These are phyloP conservation scores for Myopa testacea DNA, from an alignment of 2,888 invertebrate genomes.

Conservation along the genomic window DNA sequence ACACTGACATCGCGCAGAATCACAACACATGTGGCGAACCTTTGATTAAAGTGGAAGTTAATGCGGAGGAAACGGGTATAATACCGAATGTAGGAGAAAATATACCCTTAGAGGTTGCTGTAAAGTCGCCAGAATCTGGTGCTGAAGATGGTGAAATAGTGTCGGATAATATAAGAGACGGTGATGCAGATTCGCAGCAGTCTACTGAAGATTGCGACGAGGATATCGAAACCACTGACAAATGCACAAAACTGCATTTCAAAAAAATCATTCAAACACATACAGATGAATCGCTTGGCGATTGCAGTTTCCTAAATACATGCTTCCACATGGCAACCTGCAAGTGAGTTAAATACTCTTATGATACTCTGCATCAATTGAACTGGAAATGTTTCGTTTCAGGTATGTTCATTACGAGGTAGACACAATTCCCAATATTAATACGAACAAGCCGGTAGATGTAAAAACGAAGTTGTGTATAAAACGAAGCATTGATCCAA, in stretches of 20 bases:
- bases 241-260: conserved; percentile 93
- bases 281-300: conserved; percentile 94
- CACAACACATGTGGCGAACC: conserved; percentile 46
- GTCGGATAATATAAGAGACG: conserved; percentile 52
- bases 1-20: not conserved
- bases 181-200: conserved; percentile 51
- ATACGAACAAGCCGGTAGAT: conserved; percentile 65
- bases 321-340: conserved; percentile 99
- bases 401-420: conserved; percentile 98
- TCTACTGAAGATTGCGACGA: conserved; percentile 50
- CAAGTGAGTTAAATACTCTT: conserved; percentile 73
- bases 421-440: conserved; percentile 73
- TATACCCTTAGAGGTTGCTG: conserved; percentile 28
- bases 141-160: conserved; percentile 62
- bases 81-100: conserved; percentile 5
- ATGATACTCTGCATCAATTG: not conserved
- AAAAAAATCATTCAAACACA: conserved; percentile 96
- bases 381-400: conserved; percentile 7
- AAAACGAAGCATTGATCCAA: conserved; percentile 65
- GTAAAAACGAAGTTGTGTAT: conserved; percentile 64
- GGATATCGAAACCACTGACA: conserved; percentile 64
- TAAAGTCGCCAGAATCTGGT: conserved; percentile 48
- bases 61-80: not conserved
- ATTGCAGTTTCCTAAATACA: conserved; percentile 97
- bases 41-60: conserved; percentile 42